These are phyloP conservation scores for Ptychoptera albimana DNA, from an alignment of 2,888 invertebrate genomes.

Conservation along the genomic window DNA sequence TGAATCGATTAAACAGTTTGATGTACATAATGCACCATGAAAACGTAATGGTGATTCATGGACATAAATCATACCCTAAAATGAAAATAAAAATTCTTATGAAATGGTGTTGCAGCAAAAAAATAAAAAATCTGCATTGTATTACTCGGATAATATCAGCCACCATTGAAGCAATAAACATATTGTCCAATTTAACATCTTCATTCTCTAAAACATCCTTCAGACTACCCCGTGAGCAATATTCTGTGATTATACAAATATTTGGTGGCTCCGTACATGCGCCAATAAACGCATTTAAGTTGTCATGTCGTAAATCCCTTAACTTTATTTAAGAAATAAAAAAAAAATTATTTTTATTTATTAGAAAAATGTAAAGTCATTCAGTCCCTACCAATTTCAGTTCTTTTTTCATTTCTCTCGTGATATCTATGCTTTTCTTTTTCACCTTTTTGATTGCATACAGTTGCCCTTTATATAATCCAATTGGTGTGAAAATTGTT, in stretches of 20 bases:
- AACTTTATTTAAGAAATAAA: slow-evolving; percentile 40
- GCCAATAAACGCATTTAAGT: slow-evolving; percentile 81
- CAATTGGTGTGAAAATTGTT: slow-evolving; percentile 80
- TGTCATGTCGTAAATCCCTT: slow-evolving; percentile 79
- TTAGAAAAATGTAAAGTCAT: not conserved
- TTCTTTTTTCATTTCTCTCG: slow-evolving; percentile 81
- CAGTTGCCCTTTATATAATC: slow-evolving; percentile 72
- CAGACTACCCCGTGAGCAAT: slow-evolving; percentile 71
- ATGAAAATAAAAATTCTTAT: slow-evolving; percentile 7
- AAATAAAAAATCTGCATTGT: slow-evolving; percentile 10
- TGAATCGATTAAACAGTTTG: slow-evolving; percentile 87
- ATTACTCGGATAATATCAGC: slow-evolving; percentile 87
- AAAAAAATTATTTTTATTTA: not conserved
- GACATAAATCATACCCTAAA: slow-evolving; percentile 76
- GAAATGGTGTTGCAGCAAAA: not conserved
- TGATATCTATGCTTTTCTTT: slow-evolving; percentile 77
- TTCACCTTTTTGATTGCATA: slow-evolving; percentile 75
- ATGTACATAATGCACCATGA: slow-evolving; percentile 77
- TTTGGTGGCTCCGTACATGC: slow-evolving; percentile 84
- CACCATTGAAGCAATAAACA: slow-evolving; percentile 90
- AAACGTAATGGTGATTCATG: slow-evolving; percentile 74
- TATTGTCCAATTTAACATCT: slow-evolving; percentile 87
- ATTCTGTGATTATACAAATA: slow-evolving; percentile 77
- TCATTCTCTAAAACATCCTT: slow-evolving; percentile 90
- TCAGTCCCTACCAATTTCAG: slow-evolving; percentile 57